A percentile compares a stretch with the other conserved stretches of the same genome.
These are phyloP conservation scores for Chloroceryle aenea DNA, from an alignment of 2,113 vertebrate species.

Conservation along the genomic window DNA sequence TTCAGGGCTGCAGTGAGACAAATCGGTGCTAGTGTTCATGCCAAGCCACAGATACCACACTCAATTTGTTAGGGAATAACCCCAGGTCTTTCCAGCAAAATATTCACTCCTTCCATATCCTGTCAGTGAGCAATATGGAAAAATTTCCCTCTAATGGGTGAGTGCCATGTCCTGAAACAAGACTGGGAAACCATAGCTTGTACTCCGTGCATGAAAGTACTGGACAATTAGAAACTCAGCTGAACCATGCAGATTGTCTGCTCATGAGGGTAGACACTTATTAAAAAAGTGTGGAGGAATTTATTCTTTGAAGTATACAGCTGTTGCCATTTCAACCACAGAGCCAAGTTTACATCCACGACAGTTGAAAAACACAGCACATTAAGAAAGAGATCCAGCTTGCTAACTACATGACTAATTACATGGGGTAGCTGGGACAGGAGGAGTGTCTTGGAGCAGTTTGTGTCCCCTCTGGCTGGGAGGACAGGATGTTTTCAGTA, in stretches of 20 bases:
- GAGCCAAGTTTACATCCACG: not conserved
- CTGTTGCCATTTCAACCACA: constrained; percentile 28
- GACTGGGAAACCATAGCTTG: constrained; percentile 40
- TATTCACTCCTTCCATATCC: constrained; percentile 45
- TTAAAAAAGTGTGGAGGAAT: constrained; percentile 26
- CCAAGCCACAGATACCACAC: constrained; percentile 56
- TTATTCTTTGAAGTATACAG: constrained; percentile 51
- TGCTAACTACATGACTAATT: not conserved
- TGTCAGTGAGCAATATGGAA: constrained; percentile 63
- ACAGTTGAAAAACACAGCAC: not conserved
- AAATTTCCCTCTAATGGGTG: constrained; percentile 42
- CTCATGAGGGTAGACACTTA: not conserved
- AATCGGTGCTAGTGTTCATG: not conserved
- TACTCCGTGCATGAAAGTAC: constrained; percentile 54
- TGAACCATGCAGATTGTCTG: constrained; percentile 13
- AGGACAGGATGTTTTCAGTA: not conserved
- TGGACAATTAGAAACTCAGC: constrained; percentile 42
- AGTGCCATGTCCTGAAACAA: constrained; percentile 3
- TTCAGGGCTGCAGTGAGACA: constrained; percentile 5
- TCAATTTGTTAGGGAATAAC: constrained; percentile 65
- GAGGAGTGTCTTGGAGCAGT: not conserved
- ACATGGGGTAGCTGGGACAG: not conserved
- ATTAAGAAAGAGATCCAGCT: not conserved
- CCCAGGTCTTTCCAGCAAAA: constrained; percentile 48
- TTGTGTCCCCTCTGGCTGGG: not conserved